phyloP scores from a whole-genome alignment of 1,140 invertebrate genomes.

The Neodiprion lecontei region DNA sequence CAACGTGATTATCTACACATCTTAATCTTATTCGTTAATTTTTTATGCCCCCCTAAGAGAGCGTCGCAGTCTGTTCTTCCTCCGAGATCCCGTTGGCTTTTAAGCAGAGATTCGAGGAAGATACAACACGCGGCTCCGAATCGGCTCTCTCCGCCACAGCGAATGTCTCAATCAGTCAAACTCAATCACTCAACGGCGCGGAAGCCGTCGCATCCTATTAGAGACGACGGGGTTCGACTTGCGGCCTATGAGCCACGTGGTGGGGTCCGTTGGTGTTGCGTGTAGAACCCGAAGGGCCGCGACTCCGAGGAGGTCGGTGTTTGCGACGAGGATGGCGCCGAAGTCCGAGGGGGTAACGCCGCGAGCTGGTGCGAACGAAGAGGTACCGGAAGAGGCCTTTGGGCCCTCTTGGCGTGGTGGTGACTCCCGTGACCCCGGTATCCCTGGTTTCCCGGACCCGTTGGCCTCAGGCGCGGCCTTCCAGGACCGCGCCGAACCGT shows the following conservation, averaged over 20 bases:
- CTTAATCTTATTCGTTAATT: too few relatives aligned
- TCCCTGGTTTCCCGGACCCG: conserved; percentile 68
- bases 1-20: too few relatives aligned
- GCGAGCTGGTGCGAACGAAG: conserved; percentile 48
- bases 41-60: neutral
- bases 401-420: conserved; percentile 48
- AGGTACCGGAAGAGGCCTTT: conserved; percentile 56
- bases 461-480: conserved; percentile 72
- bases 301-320: conserved; percentile 44
- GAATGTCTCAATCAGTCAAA: neutral
- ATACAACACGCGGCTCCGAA: neutral
- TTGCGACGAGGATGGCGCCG: conserved; percentile 29
- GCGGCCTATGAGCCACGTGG: conserved; percentile 3
- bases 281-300: conserved; percentile 60
- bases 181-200: neutral
- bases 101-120: neutral
- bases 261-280: conserved; percentile 41
- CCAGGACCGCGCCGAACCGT: conserved; percentile 70
- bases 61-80: neutral
- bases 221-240: neutral
- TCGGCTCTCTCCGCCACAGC: neutral
- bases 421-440: conserved; percentile 61
- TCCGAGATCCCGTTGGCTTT: neutral
- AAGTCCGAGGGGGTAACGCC: conserved; percentile 19
- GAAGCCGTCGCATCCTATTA: neutral